Percentiles rank a stretch among this genome's conserved stretches.
Conservation (phyloP, 2,113 vertebrate species). For the Mixornis gularis region DNA sequence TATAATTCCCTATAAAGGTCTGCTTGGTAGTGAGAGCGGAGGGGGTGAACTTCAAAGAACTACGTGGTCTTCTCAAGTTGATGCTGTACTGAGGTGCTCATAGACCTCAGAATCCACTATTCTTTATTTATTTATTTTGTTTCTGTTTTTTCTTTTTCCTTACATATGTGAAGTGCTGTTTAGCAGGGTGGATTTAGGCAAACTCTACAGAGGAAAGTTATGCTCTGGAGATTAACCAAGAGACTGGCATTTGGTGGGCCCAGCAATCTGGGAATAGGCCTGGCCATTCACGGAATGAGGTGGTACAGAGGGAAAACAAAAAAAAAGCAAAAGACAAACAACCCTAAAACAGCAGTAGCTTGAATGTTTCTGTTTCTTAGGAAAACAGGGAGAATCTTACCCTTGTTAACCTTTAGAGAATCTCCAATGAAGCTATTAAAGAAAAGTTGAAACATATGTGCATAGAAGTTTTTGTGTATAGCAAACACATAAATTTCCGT, state of each 20-base stretch:
- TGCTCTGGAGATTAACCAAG: not conserved
- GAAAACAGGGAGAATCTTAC: not conserved
- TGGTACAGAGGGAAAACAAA: not conserved
- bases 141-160: fast-evolving
- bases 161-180: not conserved
- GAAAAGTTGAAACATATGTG: not conserved
- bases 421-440: not conserved
- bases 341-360: not conserved
- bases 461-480: not conserved
- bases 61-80: fast-evolving
- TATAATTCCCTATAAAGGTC: not conserved
- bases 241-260: not conserved
- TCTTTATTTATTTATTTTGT: not conserved
- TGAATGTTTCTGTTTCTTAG: not conserved
- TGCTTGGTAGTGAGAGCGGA: too few species aligned
- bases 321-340: not conserved
- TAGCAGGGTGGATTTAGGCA: not conserved
- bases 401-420: not conserved
- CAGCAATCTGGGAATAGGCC: not conserved
- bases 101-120: not conserved
- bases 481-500: not conserved
- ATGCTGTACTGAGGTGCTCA: not conserved
- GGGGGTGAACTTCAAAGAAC: not conserved
- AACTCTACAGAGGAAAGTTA: not conserved
- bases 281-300: not conserved